These are phyloP conservation scores for Orycteropus afer DNA, from an alignment of 2,113 vertebrate species.

Conservation along the genomic window DNA sequence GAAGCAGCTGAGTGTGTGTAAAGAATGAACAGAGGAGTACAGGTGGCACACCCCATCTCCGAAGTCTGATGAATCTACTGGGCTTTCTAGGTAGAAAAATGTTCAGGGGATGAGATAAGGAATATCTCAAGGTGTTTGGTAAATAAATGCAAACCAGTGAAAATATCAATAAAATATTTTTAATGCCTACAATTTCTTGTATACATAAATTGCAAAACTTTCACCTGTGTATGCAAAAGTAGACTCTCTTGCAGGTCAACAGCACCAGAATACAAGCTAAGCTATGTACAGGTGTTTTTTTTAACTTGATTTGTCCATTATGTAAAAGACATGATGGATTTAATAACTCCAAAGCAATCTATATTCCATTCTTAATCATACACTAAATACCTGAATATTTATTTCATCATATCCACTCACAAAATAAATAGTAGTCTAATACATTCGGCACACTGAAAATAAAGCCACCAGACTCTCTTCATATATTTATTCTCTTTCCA, in stretches of 20 bases:
- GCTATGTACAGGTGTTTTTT: slow-evolving; percentile 70
- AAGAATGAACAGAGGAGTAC: background rate
- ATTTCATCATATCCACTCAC: slow-evolving; percentile 85
- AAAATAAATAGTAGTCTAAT: slow-evolving; percentile 87
- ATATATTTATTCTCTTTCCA: slow-evolving; percentile 88
- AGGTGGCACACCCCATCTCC: background rate
- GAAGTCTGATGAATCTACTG: background rate
- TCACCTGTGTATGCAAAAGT: slow-evolving; percentile 84
- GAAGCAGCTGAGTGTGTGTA: background rate
- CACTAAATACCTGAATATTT: slow-evolving; percentile 82
- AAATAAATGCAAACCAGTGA: slow-evolving; percentile 83
- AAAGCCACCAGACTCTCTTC: slow-evolving; percentile 83
- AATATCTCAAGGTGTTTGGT: slow-evolving; percentile 49
- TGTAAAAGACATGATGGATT: slow-evolving; percentile 83
- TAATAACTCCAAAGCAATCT: slow-evolving; percentile 81
- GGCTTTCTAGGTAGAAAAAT: slow-evolving; percentile 1
- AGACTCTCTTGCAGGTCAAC: slow-evolving; percentile 82
- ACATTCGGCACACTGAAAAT: slow-evolving; percentile 87
- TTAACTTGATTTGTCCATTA: slow-evolving; percentile 85
- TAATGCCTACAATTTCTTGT: slow-evolving; percentile 87
- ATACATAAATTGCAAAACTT: slow-evolving; percentile 86
- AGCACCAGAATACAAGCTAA: slow-evolving; percentile 86
- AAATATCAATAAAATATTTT: slow-evolving; percentile 86
- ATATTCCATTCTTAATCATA: slow-evolving; percentile 83
- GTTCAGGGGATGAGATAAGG: slow-evolving; percentile 7